Base-by-base conservation (phyloP, 1,140 invertebrate species). In the Tetragnatha versicolor region DNA sequence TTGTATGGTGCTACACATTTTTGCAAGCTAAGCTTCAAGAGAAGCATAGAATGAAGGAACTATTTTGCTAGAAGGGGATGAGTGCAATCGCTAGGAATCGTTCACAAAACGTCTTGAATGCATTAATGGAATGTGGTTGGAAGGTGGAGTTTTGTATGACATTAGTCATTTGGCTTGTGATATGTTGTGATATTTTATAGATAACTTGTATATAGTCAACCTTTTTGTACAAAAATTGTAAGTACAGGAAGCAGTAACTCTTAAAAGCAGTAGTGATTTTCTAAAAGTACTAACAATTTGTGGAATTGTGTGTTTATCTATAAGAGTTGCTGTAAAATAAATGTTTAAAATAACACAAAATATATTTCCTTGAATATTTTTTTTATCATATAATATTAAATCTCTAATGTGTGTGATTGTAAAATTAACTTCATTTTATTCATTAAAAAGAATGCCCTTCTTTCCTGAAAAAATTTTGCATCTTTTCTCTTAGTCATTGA, bases 111-210 rank as follows among this genome's bases (percentile, higher is more conserved):
- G 27, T 79, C 37, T 63, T 33, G 65, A 45, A 5, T n/a, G 25
- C 14, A 35, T 22, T 6, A 53, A 20, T 7, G 5, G 47, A 37
- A 17, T 17, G 27, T 70, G 22, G 33, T 10, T 35, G 37, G 27
- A 31, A 55, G n/a, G 9, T 47, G 37, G 31, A 53, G 7, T 51
- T 77, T 53, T 55, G 45, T 63, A 49, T 65, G 73, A 77, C 12
- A 49, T 49, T 31, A 77, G 63, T 69, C 53, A 78, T 68, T 79
- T 79, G 76, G 49, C 76, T 79, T 79, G 76, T 79, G 76, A 79
- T 79, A 79, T 68, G 76, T 79, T 79, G 76, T 79, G 76, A 79
- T 79, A 79, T 79, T 69, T 79, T 79, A 78, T 78, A 79, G 65
- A 68, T 47, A 55, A 10, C 25, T 25, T 79, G 76, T 79, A 79